These are phyloP conservation scores for Chloroceryle inda DNA, from an alignment of 2,797 vertebrate species.

Conservation along the genomic window DNA sequence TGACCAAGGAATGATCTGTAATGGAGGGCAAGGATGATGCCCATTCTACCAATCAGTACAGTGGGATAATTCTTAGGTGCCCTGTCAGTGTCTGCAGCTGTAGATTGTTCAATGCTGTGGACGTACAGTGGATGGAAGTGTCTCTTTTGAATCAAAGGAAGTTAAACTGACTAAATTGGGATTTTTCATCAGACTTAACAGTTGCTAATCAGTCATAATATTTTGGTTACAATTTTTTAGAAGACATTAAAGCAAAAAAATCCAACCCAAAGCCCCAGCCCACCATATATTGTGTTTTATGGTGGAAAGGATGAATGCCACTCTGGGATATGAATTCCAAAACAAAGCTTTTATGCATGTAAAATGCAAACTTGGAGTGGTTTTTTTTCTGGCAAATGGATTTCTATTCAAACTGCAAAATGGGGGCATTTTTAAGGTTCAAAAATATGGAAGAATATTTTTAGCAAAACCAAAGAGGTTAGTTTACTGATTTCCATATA, in stretches of 20 bases:
- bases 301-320: background rate
- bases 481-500: conserved; percentile 51
- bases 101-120: background rate
- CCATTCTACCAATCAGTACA: accelerated
- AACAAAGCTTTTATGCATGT: background rate
- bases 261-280: background rate
- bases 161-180: background rate
- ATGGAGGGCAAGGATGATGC: no score
- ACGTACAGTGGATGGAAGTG: background rate
- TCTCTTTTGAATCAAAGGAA: background rate
- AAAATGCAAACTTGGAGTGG: background rate
- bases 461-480: conserved; percentile 37
- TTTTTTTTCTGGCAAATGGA: background rate
- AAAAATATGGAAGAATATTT: conserved; percentile 32
- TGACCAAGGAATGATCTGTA: background rate
- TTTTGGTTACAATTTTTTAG: background rate
- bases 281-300: background rate
- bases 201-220: background rate
- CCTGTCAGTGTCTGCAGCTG: background rate
- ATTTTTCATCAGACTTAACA: background rate
- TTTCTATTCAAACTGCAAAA: conserved; percentile 23
- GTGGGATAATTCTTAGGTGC: background rate
- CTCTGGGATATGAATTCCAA: background rate
- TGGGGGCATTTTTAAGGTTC: conserved; percentile 20
- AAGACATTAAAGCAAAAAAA: background rate